Percentiles rank a stretch among this genome's conserved stretches.
These are phyloP conservation scores for Ispidina picta DNA, from an alignment of 2,797 vertebrate genomes.

Conservation along the genomic window DNA sequence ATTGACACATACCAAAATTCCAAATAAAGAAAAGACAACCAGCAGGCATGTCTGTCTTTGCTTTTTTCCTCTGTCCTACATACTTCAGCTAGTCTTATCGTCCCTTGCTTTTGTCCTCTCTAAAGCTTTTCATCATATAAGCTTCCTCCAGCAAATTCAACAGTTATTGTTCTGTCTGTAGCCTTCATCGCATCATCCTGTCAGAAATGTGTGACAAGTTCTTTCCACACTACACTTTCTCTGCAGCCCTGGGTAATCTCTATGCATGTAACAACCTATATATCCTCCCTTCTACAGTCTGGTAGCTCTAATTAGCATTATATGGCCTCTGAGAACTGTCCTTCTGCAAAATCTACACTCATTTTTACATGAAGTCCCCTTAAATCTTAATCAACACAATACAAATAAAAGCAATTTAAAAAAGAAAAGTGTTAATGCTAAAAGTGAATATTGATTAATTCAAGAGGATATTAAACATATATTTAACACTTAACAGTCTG, in stretches of 20 bases:
- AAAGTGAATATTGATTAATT: slow-evolving; percentile 30
- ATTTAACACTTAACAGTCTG: neutral
- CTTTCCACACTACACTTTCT: neutral
- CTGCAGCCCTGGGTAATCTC: neutral
- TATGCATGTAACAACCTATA: neutral
- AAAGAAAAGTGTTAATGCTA: neutral
- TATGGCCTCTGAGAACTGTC: neutral
- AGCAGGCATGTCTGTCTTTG: neutral
- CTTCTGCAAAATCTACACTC: neutral
- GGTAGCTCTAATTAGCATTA: neutral
- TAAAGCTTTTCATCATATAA: neutral
- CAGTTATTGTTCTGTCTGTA: neutral
- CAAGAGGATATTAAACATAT: neutral
- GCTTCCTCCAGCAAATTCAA: neutral
- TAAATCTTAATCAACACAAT: neutral
- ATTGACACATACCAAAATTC: neutral
- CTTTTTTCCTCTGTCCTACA: neutral
- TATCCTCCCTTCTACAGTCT: neutral
- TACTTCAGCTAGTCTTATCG: neutral
- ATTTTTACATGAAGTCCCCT: neutral
- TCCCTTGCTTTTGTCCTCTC: neutral
- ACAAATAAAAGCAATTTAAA: neutral
- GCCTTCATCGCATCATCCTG: neutral
- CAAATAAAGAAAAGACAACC: neutral
- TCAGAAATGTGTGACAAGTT: neutral